Base-by-base conservation (phyloP, 35 echinoderm and acorn worm species). In the Lytechinus pictus region DNA sequence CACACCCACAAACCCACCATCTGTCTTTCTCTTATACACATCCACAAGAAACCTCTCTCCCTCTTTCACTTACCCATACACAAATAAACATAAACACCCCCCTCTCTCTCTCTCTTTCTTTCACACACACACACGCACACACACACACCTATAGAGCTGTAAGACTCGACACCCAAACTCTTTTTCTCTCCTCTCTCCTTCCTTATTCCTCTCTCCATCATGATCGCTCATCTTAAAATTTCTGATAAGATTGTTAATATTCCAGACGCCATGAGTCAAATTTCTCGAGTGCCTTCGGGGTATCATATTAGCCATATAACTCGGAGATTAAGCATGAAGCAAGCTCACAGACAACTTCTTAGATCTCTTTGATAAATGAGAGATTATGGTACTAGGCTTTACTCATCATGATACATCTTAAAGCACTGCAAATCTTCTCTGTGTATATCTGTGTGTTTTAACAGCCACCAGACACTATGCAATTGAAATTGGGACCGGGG, bases 231-330 rank as follows among this genome's bases (percentile, higher is more conserved):
- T 79, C 66, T 79, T 4, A 5, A 7, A n/a, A 79, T 79, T 79
- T 79, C 16, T 79, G 66, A 79, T 79, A 79, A 79, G 66, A 79
- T 79, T 79, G 66, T 79, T 79, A 79, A 79, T 79, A 79, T 79
- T 79, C 4, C 8, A 24, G 66, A 79, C 66, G 66, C 66, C 66
- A 79, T 79, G 66, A 79, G 66, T 79, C 66, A 79, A 79, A 79
- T 3, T 79, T 79, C 12, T 79, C 19, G 66, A 79, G 66, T 79
- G 66, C 66, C 66, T 24, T 4, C 16, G 14, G 61, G 66, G 66
- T 79, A 79, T 79, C 66, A 79, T 24, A 79, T 79, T 4, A 24
- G 19, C 66, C 66, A 24, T 79, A 79, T 79, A 79, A 79, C 66
- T 79, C 66, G 1, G 66, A 79, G 66, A 79, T 79, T 24, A 79